Conservation (phyloP, 2,888 invertebrate genomes). For the Agrotis ipsilon region DNA sequence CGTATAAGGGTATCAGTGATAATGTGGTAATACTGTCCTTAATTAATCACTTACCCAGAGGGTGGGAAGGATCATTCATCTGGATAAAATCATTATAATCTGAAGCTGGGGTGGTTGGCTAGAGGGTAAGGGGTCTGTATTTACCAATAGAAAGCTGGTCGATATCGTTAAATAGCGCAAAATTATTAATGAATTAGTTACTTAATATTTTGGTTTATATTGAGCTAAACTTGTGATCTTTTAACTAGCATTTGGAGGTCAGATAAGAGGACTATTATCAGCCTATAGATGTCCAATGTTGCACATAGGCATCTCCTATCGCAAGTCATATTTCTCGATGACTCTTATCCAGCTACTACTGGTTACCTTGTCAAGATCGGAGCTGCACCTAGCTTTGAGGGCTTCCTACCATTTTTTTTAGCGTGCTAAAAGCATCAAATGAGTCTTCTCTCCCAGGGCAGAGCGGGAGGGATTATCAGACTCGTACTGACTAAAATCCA, state of each 20-base stretch:
- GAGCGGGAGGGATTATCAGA: too few relatives aligned
- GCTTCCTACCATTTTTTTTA: too few relatives aligned
- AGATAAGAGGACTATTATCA: too few relatives aligned
- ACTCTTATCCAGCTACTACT: too few relatives aligned
- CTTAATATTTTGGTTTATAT: background rate
- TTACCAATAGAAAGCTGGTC: background rate
- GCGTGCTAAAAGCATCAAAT: too few relatives aligned
- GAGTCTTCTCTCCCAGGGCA: too few relatives aligned
- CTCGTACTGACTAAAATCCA: too few relatives aligned
- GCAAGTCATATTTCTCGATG: too few relatives aligned
- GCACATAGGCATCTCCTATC: too few relatives aligned
- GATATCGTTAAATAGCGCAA: background rate
- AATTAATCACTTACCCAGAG: constrained; percentile 23
- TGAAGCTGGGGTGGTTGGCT: background rate
- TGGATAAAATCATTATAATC: constrained; percentile 23
- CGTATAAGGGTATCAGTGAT: constrained; percentile 17
- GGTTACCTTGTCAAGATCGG: too few relatives aligned
- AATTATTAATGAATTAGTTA: constrained; percentile 2
- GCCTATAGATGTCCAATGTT: too few relatives aligned
- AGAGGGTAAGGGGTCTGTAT: constrained; percentile 10
- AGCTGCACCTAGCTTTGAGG: too few relatives aligned
- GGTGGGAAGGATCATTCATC: constrained; percentile 20
- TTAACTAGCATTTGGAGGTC: background rate
- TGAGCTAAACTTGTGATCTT: background rate
- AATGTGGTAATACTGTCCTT: constrained; percentile 9